Evolutionary conservation across 2,888 invertebrate genomes (phyloP), one percentile per base, ranked within the genome.

Genomic region (Troides helena): DNA sequence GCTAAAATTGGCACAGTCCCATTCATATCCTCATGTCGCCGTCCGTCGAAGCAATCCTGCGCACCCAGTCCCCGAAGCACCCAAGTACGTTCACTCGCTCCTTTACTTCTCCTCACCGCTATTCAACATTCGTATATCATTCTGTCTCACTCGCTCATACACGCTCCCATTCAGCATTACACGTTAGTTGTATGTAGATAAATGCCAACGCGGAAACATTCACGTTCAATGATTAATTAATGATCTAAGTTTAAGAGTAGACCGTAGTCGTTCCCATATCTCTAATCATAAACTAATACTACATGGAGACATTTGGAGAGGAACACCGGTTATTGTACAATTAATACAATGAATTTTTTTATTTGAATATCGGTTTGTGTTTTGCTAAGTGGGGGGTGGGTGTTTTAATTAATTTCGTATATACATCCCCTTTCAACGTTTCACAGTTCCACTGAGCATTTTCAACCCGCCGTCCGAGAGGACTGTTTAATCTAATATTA

Each of bases 1-100:
- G 88, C 90, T 90, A 88, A 85, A 88, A 89, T 92, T 92, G 92
- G 92, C 92, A 92, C 92, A 87, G 86, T 91, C 90, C 86, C 91
- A 89, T 88, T 89, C 90, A 89, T 84, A 81, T 75, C 77, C 80
- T 80, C 74, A 73, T 73, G 76, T 67, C 61, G 62, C 62, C 50
- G 65, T 62, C 62, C 67, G 65, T 58, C 68, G 60, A 65, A 64
- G 67, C 71, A 69, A 71, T 73, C 59, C 71, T 65, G 68, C 72
- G 58, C 74, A 71, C 72, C 25, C 70, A 67, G 39, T 72, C 68
- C 69, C 66, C 74, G 71, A 74, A 73, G 68, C 72, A 72, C 69
- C 71, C 71, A 75, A 67, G 71, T 73, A 71, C 76, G 65, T 74
- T 72, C 72, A 67, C 73, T 73, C 76, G 69, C 71, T 67, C 73